Base-by-base conservation (phyloP, 2,888 invertebrate species). In the Cephus pygmeus region DNA sequence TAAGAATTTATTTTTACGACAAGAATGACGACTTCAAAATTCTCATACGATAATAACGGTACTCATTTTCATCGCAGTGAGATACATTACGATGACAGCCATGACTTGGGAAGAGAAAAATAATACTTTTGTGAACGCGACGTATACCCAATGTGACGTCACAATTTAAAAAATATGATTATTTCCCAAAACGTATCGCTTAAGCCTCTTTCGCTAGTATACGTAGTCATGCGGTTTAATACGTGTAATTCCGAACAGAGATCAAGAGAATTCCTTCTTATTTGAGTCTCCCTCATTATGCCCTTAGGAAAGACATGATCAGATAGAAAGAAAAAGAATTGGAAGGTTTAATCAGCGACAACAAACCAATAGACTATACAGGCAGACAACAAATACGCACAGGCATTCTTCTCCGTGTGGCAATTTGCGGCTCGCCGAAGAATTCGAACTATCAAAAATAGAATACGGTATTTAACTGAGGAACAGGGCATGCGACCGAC, bases 371-470 rank as follows among this genome's bases (percentile, higher is more conserved):
- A 40, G 33, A 30, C 74, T 69, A 12, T 12, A 35, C 34, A 34
- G 74, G 34, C 74, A 35, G 23, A 35, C 36, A 35, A 15, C 74
- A n/a, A 74, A 74, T 74, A 74, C 34, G 30, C 74, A 74, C 74
- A 33, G 35, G 74, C 74, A 74, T 74, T 74, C 74, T 74, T 74
- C 74, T 23, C 74, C 74, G 74, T 34, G 35, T 34, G 74, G 36
- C 34, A 40, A 74, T 74, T 56, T 34, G 74, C 34, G 35, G 74
- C 33, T 40, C 36, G n/a, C 23, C 74, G 31, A 74, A 74, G 74
- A 74, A 74, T 74, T 74, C 36, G 34, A 35, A 34, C 34, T 31
- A 74, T 74, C 74, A 34, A 74, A 74, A 74, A 74, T 74, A 74
- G 74, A 74, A 74, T 74, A 40, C 74, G 34, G 23, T 35, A 30